Conservation (phyloP, 1,140 invertebrate genomes). For the Brachionus sp. region DNA sequence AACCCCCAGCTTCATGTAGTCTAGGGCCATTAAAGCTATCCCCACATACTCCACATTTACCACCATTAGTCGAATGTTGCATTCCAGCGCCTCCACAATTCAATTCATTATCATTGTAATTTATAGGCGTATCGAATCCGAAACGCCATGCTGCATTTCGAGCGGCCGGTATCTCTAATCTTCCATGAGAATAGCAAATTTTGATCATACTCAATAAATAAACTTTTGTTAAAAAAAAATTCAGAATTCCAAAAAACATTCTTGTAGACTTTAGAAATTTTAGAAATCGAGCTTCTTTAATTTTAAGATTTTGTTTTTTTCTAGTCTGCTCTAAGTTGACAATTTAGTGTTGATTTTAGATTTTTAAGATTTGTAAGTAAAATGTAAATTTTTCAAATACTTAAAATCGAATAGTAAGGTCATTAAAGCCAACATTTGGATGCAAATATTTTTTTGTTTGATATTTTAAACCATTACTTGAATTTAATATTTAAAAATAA, state of each 20-base stretch:
- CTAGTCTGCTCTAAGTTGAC: not conserved
- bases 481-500: not conserved
- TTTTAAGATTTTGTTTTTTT: not conserved
- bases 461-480: conserved; percentile 1
- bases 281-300: not conserved
- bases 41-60: conserved; percentile 61
- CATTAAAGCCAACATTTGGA: conserved; percentile 23
- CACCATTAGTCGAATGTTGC: conserved; percentile 50
- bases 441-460: conserved; percentile 27
- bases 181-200: conserved; percentile 67
- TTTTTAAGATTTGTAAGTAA: not conserved
- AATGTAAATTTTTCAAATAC: conserved; percentile 28
- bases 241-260: not conserved
- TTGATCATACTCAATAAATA: not conserved
- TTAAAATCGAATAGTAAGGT: not conserved
- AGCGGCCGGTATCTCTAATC: conserved; percentile 81
- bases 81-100: conserved; percentile 74
- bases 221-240: not conserved
- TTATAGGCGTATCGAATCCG: conserved; percentile 83
- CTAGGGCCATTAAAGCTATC: conserved; percentile 51
- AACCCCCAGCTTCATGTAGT: not conserved
- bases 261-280: not conserved
- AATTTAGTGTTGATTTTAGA: not conserved
- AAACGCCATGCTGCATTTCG: conserved; percentile 89
- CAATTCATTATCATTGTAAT: conserved; percentile 85